These are phyloP conservation scores for Ectropis grisescens DNA, from an alignment of 1,140 invertebrate genomes.

Conservation along the genomic window DNA sequence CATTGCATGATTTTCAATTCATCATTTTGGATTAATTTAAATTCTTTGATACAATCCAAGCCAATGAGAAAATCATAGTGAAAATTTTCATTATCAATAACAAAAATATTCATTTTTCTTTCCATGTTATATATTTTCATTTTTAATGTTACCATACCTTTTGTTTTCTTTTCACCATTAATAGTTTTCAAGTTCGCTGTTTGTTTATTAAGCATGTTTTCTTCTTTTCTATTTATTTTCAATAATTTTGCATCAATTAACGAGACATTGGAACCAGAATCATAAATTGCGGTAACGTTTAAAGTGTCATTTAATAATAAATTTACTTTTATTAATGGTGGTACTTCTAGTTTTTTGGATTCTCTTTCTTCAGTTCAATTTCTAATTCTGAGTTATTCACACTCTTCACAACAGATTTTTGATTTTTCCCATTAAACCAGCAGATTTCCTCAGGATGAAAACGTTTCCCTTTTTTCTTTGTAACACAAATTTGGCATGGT, in stretches of 20 bases:
- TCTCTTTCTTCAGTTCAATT: conserved; percentile 1
- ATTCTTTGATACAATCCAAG: conserved; percentile 1
- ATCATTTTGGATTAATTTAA: conserved; percentile 3
- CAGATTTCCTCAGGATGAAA: conserved; percentile 1
- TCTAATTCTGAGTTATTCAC: conserved; percentile 4
- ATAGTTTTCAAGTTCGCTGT: conserved; percentile 1
- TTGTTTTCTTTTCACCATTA: conserved; percentile 3
- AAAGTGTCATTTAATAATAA: conserved; percentile 1
- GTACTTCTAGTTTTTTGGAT: conserved; percentile 4
- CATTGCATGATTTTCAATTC: conserved; percentile 1
- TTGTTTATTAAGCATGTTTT: neutral
- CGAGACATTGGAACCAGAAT: conserved; percentile 5
- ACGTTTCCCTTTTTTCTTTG: neutral
- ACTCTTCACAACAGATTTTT: conserved; percentile 1
- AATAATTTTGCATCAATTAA: conserved; percentile 5
- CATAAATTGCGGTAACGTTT: conserved; percentile 2
- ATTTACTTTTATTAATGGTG: conserved; percentile 5
- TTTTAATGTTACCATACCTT: conserved; percentile 1
- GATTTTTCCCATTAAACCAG: conserved; percentile 2
- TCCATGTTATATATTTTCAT: conserved; percentile 1
- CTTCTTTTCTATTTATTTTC: neutral
- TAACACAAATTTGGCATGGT: conserved; percentile 1
- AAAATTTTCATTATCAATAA: conserved; percentile 3
- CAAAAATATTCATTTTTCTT: conserved; percentile 2
- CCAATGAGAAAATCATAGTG: conserved; percentile 4